These are phyloP conservation scores for Lucilia sericata DNA, from an alignment of 1,140 invertebrate species.

Conservation along the genomic window DNA sequence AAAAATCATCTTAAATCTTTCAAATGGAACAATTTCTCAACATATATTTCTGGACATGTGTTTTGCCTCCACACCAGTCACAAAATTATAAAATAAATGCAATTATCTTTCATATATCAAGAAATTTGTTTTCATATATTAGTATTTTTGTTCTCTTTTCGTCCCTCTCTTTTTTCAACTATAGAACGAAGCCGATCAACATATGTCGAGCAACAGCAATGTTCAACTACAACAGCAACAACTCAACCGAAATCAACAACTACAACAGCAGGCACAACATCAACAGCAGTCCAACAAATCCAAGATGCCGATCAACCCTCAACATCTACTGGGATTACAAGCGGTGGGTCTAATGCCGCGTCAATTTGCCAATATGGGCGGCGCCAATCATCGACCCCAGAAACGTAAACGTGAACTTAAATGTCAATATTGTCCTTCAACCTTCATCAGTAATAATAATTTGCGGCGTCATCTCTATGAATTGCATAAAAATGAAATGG, in stretches of 20 bases:
- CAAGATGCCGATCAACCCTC: slow-evolving; percentile 48
- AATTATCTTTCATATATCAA: slow-evolving; percentile 47
- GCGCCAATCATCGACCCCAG: slow-evolving; percentile 49
- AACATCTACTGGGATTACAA: slow-evolving; percentile 64
- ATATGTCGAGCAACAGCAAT: slow-evolving; percentile 48
- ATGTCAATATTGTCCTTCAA: slow-evolving; percentile 66
- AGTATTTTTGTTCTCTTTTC: slow-evolving; percentile 16
- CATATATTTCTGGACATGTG: slow-evolving; percentile 34
- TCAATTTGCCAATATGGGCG: slow-evolving; percentile 48
- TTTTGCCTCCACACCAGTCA: slow-evolving; percentile 65
- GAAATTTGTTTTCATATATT: slow-evolving; percentile 42
- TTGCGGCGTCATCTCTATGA: slow-evolving; percentile 66
- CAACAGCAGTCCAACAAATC: slow-evolving; percentile 47
- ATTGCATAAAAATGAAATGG: slow-evolving; percentile 65
- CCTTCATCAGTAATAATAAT: slow-evolving; percentile 66
- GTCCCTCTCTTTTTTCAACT: neutral
- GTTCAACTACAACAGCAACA: slow-evolving; percentile 8
- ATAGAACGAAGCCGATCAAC: slow-evolving; percentile 64
- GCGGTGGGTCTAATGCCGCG: slow-evolving; percentile 66
- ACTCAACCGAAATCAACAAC: slow-evolving; percentile 6
- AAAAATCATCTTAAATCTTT: neutral
- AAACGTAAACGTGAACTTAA: slow-evolving; percentile 65
- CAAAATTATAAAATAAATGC: slow-evolving; percentile 59
- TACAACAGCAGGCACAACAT: slow-evolving; percentile 56
- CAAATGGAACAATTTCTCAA: slow-evolving; percentile 27